A percentile compares a stretch with the other conserved stretches of the same genome.
phyloP scores from a whole-genome alignment of 2,888 invertebrate genomes.

The Lasius fuliginosus region DNA sequence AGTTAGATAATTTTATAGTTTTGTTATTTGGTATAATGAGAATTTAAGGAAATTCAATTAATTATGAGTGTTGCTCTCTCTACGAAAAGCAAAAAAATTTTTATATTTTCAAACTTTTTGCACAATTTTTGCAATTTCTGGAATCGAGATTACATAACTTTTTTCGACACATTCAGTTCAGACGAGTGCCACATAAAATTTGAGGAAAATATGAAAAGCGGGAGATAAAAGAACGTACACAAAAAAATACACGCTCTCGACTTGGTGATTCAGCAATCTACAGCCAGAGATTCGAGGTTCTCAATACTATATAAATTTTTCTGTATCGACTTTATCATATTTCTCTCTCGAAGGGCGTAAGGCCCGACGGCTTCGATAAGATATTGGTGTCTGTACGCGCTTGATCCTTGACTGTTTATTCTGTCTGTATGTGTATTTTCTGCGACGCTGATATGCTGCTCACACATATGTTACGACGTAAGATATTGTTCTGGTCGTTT shows the following conservation, averaged over 20 bases:
- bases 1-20: neutral
- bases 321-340: conserved; percentile 48
- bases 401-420: conserved; percentile 80
- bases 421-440: conserved; percentile 80
- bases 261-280: neutral
- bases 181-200: neutral
- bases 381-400: conserved; percentile 76
- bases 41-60: neutral
- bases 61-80: neutral
- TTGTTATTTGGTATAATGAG: neutral
- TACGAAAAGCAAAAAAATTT: neutral
- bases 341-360: conserved; percentile 51
- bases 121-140: neutral
- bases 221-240: neutral
- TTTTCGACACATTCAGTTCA: neutral
- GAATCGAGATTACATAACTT: neutral
- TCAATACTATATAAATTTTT: conserved; percentile 40
- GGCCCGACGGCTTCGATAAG: conserved; percentile 62
- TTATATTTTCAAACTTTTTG: neutral
- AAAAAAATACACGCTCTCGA: neutral
- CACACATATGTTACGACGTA: conserved; percentile 68
- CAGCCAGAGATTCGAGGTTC: conserved; percentile 63
- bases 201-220: neutral
- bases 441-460: conserved; percentile 82
- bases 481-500: conserved; percentile 68